Evolutionary conservation across 2,888 invertebrate genomes (phyloP), one percentile per base, ranked within the genome.

Genomic region (Rhingia campestris): DNA sequence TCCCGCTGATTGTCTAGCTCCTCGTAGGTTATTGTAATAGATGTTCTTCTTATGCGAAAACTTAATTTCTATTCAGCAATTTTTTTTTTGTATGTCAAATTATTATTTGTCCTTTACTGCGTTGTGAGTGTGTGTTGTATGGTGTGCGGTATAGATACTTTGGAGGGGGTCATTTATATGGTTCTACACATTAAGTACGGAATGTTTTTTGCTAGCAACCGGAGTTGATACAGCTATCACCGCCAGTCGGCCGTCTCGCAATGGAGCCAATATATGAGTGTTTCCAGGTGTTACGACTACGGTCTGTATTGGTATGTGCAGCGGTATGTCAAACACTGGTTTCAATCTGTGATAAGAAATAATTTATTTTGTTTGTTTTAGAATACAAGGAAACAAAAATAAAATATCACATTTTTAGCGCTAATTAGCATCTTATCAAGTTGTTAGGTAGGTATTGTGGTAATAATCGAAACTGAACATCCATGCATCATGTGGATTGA

Each of bases 181-280:
- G 35, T 32, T 56, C 87, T 90, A 91, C 59, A 91, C 91, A 87
- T 89, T 91, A 70, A 91, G 89, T 76, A 91, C 91, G 87, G 90
- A 90, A 89, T 91, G 91, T 86, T 91, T 91, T 69, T 91, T 91
- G 86, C 87, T 88, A 22, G 87, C 87, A 41, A 87, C 86, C 4
- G 92, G 91, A 81, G 91, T 86, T 64, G 92, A 91, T 4, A 92
- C 91, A 66, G 92, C 92, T 54, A 93, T 91, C 47, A 93, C 92
- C n/a, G 92, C 92, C 51, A 93, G 88, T 53, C 92, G 92, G 4
- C 94, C 94, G 88, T 94, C 94, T 1, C 92, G 90, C 12, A 94
- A 89, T 0, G 94, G 93, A 0, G 92, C 93, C 81, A 94, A 89
- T 64, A 94, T 91, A 87, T 94, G 94, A 41, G 93, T 93, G 86